A percentile compares a stretch with the other conserved stretches of the same genome.
These are phyloP conservation scores for Molanna angustata DNA, from an alignment of 2,888 invertebrate species.

Conservation along the genomic window DNA sequence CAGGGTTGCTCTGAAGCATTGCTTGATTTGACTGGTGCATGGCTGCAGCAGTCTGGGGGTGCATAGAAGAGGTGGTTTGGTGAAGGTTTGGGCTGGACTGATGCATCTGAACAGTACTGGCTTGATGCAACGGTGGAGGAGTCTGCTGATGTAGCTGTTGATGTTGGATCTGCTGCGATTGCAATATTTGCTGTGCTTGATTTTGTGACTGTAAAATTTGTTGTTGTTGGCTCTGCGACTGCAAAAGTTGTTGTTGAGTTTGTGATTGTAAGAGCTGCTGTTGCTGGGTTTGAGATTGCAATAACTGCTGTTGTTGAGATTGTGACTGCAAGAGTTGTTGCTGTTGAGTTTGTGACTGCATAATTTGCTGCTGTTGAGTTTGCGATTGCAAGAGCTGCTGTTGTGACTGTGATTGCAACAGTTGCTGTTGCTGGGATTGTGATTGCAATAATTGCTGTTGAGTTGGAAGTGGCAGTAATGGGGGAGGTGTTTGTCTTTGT, in stretches of 20 bases:
- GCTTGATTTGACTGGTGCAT: background rate
- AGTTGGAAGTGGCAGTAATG: slow-evolving; percentile 20
- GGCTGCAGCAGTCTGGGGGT: background rate
- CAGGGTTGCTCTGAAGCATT: background rate
- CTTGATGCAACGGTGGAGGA: slow-evolving; percentile 13
- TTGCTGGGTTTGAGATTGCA: slow-evolving; percentile 3
- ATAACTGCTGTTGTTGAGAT: background rate
- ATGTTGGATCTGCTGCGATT: slow-evolving; percentile 27
- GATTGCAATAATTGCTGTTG: background rate
- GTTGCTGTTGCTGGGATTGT: slow-evolving; percentile 11
- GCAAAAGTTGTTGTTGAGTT: slow-evolving; percentile 13
- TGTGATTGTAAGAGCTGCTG: slow-evolving; percentile 7
- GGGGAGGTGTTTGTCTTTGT: slow-evolving; percentile 9
- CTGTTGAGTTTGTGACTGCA: slow-evolving; percentile 1
- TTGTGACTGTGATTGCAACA: slow-evolving; percentile 12
- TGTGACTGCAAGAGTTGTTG: slow-evolving; percentile 20
- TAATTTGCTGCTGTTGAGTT: slow-evolving; percentile 11
- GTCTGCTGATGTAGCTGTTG: slow-evolving; percentile 17
- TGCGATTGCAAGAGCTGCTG: slow-evolving; percentile 7
- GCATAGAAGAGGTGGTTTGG: background rate
- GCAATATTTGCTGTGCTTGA: slow-evolving; percentile 14
- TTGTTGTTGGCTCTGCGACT: slow-evolving; percentile 9
- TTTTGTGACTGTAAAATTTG: slow-evolving; percentile 6
- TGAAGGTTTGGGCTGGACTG: slow-evolving; percentile 8
- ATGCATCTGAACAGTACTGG: slow-evolving; percentile 10